A percentile compares a stretch with the other conserved stretches of the same genome.
These are phyloP conservation scores for Carettochelys insculpta DNA, from an alignment of 2,113 vertebrate species.

Conservation along the genomic window DNA sequence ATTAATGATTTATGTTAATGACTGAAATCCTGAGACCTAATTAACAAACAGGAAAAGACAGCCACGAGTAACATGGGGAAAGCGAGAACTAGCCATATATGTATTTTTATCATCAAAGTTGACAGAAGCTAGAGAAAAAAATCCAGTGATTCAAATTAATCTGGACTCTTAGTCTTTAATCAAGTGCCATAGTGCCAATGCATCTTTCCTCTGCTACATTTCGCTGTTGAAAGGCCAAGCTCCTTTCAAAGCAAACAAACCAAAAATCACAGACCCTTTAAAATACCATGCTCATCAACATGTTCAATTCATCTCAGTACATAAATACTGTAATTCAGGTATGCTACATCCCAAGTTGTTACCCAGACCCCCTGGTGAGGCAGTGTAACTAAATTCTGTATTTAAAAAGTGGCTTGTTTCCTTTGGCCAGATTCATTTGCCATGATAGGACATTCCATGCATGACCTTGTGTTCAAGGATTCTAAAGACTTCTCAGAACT, in stretches of 20 bases:
- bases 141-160: constrained; percentile 33
- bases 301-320: background rate
- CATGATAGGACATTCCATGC: background rate
- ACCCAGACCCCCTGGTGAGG: background rate
- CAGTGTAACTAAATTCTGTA: background rate
- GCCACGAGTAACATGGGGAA: constrained; percentile 37
- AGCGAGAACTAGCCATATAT: background rate
- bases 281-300: background rate
- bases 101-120: constrained; percentile 52
- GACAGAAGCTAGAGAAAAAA: constrained; percentile 17
- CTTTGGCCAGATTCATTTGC: background rate
- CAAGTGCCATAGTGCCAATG: constrained; percentile 44
- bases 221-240: constrained; percentile 6
- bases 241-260: constrained; percentile 29
- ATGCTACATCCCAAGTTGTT: background rate
- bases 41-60: constrained; percentile 52
- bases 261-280: constrained; percentile 35
- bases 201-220: background rate
- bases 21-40: constrained; percentile 66
- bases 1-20: constrained; percentile 63
- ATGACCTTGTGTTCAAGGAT: fast-evolving
- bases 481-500: background rate
- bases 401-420: background rate
- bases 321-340: background rate
- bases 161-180: constrained; percentile 31